Evolutionary conservation across 2,797 vertebrate species (phyloP), one percentile per base, ranked within the genome.

Genomic region (Clamator glandarius): DNA sequence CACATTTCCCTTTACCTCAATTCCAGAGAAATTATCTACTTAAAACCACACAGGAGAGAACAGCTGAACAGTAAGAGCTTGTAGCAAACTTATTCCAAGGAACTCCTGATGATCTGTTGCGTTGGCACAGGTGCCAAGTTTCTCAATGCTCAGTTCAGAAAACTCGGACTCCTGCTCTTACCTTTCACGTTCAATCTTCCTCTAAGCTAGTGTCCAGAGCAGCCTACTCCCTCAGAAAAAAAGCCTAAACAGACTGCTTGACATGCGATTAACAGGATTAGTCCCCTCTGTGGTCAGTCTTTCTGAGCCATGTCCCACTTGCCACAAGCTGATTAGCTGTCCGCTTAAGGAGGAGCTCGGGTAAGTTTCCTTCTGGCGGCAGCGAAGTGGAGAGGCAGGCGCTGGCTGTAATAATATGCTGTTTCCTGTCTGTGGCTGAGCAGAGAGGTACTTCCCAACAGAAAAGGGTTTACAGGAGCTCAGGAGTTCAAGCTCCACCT

Each of bases 381-480:
- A 87, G 51, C 3, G 11, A 74, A 95, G 69, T n/a, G 61, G 64
- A 66, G 79, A 57, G 68, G 95, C 89, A 94, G 87, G 88, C 87
- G 3, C 93, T 82, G 82, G 79, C 90, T 94, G 67, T 13, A 93
- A 84, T 93, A 95, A 90, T n/a, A 64, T 10, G 52, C 81, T 87
- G 92, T 29, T 96, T 97, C 97, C 96, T 54, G 69, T 86, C 90
- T 94, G 94, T 2, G 23, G 90, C 93, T 48, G 63, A 87, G 80
- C 89, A 35, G 54, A 95, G 96, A 96, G 83, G 94, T 89, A 77
- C 85, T 87, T 93, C 85, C 94, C 78, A 83, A 84, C 48, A 72
- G 69, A 78, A 88, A 72, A 85, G 85, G 84, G 86, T 88, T 92
- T 52, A 14, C 52, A 90, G 91, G 92, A 82, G 75, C 86, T 86